A percentile compares a stretch with the other conserved stretches of the same genome.
Evolutionary conservation across 2,113 vertebrate genomes (phyloP).

Genomic region (Vulpes lagopus): DNA sequence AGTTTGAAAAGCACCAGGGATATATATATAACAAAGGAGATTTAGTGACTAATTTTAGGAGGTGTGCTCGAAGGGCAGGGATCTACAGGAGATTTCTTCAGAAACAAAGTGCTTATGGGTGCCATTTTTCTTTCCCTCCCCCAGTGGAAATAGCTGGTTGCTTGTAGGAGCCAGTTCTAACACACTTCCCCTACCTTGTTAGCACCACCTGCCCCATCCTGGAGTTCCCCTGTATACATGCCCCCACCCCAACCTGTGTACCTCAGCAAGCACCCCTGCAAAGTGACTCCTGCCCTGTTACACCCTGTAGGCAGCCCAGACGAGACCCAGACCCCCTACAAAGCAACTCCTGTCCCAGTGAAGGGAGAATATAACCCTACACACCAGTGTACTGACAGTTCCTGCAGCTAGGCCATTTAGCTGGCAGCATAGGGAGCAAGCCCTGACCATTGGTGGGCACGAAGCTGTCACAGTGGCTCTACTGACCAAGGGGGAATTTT

Average conservation of each 20-base stretch:
- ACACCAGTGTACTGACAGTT: neutral
- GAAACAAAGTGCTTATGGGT: neutral
- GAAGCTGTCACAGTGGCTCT: neutral
- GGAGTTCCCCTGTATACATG: neutral
- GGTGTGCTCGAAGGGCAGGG: neutral
- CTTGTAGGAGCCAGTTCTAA: neutral
- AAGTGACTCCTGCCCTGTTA: neutral
- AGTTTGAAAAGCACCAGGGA: neutral
- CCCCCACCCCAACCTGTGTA: neutral
- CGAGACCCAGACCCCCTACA: neutral
- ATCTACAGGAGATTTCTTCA: neutral
- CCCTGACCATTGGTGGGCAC: neutral
- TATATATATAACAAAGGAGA: neutral
- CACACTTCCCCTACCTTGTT: neutral
- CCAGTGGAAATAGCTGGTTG: neutral
- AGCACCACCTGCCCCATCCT: neutral
- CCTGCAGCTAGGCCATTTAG: neutral
- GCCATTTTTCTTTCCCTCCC: neutral
- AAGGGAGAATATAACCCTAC: neutral
- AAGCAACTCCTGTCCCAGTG: neutral
- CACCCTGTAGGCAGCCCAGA: neutral
- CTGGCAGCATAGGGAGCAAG: neutral
- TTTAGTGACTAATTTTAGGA: neutral
- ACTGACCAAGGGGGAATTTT: neutral
- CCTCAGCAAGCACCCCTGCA: neutral